Evolutionary conservation across 2,888 invertebrate species (phyloP), one percentile per base, ranked within the genome.

Genomic region (Cyclophora albipunctata): DNA sequence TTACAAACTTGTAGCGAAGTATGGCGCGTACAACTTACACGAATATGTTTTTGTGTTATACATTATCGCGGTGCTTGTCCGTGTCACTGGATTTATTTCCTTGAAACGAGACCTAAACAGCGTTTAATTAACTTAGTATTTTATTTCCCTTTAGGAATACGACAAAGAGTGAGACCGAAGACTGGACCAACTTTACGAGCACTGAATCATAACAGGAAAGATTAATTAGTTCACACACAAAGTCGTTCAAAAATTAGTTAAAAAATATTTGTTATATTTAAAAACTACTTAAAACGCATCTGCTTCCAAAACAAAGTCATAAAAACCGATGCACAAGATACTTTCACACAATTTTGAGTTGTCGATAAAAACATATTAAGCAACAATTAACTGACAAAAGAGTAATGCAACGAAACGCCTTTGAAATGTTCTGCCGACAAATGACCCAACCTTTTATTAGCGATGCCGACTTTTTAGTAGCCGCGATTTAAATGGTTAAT

Each of bases 321-420:
- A 20, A 20, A 20, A 20, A 20, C 20, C 20, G 20, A 20, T 20
- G 20, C 4, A 33, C 33, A 47, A 50, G 52, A 50, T 47, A 45
- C 46, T 58, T 61, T 62, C 60, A 60, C 60, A 64, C 59, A 57
- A 60, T 62, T 60, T 55, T 59, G 52, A 53, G 37, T 37, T 2
- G 37, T 52, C 54, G 56, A 62, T 64, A 62, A 63, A 63, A 68
- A 37, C 4, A 37, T 37, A 60, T 66, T 62, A 55, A 54, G 46
- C 47, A 50, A 58, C 61, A 66, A 68, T 69, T 67, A 67, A 64
- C 59, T 69, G 67, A 20, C 20, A 20, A 20, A 20, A 20, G 53
- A 34, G 58, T 59, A 66, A 69, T 71, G 65, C 66, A 68, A 64
- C 62, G 65, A 67, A 68, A 64, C 62, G 60, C 61, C 64, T 69